Evolutionary conservation across 2,888 invertebrate species (phyloP), one percentile per base, ranked within the genome.

Genomic region (Cotesia congregata): DNA sequence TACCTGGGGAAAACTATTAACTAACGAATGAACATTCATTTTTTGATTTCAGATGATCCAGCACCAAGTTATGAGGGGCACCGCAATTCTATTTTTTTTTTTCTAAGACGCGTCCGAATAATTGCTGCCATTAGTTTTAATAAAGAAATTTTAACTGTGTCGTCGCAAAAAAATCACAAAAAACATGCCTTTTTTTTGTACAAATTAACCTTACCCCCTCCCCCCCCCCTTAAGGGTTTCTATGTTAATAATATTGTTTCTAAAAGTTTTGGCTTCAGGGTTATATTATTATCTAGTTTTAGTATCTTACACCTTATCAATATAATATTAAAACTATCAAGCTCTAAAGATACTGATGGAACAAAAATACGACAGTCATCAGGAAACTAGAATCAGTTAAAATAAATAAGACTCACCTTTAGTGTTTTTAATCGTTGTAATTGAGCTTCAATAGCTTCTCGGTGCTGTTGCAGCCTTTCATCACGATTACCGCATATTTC

Each of bases 371-470:
- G 12, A 50, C 0, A 50, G 12, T 50, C 12, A 50, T 50, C 7
- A 2, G 50, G 12, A 50, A 12, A 12, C 12, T 4, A 50, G 3
- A 12, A 50, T 50, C 2, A 50, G 73, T 15, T 64, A 67, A 74
- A 61, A 40, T 15, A 6, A 70, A 15, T 50, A 38, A 65, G 67
- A 15, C 75, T 77, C 90, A 93, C 94, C 91, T 94, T 93, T 65
- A 94, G 90, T 80, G 91, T 89, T 86, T 94, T 94, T 7, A 94
- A 90, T 79, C 94, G 91, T 76, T 92, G 92, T 75, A 94, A 92
- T 86, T 94, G 94, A 6, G 92, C 91, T 9, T 93, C 92, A 78
- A 94, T 92, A 68, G 92, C 92, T 12, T 90, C 88, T 87, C 92
- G 91, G 83, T 94, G 94, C n/a, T 91, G 90, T 74, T 93, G 93